Percentiles rank a stretch among this genome's conserved stretches.
Evolutionary conservation across 23 tunicate species (phyloP).

Genomic region (Styela clava): DNA sequence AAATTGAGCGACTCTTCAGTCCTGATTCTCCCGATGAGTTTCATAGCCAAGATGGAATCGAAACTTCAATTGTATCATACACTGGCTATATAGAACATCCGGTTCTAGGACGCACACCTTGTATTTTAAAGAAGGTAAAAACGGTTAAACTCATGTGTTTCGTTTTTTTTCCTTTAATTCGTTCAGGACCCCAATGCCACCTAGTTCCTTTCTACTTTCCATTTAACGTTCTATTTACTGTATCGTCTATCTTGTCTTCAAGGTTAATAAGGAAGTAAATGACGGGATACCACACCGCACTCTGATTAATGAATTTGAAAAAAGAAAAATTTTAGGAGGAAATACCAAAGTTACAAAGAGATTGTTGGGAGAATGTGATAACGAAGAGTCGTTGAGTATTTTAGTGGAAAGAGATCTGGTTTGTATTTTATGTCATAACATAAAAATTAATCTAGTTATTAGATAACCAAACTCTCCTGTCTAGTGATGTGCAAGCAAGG

Average conservation of each 20-base stretch:
- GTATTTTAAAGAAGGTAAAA: constrained; percentile 16
- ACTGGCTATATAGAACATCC: constrained; percentile 17
- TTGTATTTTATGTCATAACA: too few relatives aligned
- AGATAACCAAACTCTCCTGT: too few relatives aligned
- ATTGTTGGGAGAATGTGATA: constrained; percentile 15
- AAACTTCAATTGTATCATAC: neutral
- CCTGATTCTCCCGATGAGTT: neutral
- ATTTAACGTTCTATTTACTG: too few relatives aligned
- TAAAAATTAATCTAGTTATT: too few relatives aligned
- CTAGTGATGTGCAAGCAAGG: too few relatives aligned
- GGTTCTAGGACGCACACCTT: neutral
- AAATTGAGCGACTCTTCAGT: neutral
- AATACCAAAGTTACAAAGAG: constrained; percentile 8
- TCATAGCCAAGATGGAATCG: neutral
- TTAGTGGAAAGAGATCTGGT: constrained; percentile 11
- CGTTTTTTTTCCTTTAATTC: too few relatives aligned
- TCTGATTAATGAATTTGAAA: neutral
- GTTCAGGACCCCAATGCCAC: too few relatives aligned
- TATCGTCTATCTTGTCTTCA: neutral
- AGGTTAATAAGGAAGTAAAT: neutral
- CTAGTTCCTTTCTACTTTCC: too few relatives aligned
- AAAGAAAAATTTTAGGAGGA: constrained; percentile 3
- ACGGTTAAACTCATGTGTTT: too few relatives aligned
- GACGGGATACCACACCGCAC: constrained; percentile 5
- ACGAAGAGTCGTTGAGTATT: neutral